Conservation (phyloP, 2,797 vertebrate genomes). For the Alauda arvensis region DNA sequence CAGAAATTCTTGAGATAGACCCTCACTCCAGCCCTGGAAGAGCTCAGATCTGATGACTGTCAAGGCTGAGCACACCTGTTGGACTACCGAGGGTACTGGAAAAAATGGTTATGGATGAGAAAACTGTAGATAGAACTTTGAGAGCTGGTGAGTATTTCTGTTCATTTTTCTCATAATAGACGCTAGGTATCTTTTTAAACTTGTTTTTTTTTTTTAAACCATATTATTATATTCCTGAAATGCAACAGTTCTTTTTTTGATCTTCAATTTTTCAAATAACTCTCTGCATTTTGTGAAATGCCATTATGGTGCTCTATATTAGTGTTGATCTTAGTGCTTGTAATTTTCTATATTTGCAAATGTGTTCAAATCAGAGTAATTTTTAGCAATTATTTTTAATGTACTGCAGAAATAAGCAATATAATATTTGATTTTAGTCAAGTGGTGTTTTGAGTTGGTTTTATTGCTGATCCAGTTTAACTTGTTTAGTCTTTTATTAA, state of each 20-base stretch:
- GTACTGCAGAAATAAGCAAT: not conserved
- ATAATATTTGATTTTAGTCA: slow-evolving; percentile 5
- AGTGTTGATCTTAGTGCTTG: not conserved
- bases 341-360: not conserved
- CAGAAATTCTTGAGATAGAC: not conserved
- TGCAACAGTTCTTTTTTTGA: not conserved
- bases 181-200: not conserved
- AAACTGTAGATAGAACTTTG: not conserved
- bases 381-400: slow-evolving; percentile 17
- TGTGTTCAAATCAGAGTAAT: not conserved
- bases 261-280: not conserved
- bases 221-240: not conserved
- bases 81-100: not conserved
- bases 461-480: slow-evolving; percentile 3
- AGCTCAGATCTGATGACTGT: not conserved
- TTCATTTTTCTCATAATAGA: not conserved
- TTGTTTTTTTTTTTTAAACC: rapidly evolving
- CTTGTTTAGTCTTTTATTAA: slow-evolving; percentile 11
- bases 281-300: not conserved
- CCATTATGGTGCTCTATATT: not conserved
- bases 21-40: not conserved
- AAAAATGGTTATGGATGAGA: not conserved
- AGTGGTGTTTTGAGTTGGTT: not conserved
- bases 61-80: not conserved
- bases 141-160: not conserved